Conservation (phyloP, 2,797 vertebrate genomes). For the Mionectes olivaceus region DNA sequence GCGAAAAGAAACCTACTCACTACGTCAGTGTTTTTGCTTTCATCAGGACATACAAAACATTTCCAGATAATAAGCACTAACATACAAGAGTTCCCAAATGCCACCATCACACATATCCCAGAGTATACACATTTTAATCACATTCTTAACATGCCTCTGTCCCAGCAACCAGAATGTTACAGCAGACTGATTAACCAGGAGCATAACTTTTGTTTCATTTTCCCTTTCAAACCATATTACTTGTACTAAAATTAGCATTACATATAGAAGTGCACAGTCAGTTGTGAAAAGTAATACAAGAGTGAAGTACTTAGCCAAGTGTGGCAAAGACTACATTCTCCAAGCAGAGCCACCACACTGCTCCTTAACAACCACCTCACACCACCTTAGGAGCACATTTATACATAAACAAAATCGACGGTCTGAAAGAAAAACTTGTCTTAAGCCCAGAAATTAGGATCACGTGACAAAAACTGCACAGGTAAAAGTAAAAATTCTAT, state of each 20-base stretch:
- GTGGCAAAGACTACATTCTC: not conserved
- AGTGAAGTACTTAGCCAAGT: not conserved
- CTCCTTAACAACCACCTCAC: not conserved
- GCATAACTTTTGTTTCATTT: constrained; percentile 9
- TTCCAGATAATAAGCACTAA: constrained; percentile 1
- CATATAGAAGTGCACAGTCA: not conserved
- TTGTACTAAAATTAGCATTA: not conserved
- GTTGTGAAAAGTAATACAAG: not conserved
- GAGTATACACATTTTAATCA: not conserved
- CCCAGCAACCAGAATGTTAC: not conserved
- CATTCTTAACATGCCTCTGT: not conserved
- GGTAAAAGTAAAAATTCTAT: not conserved
- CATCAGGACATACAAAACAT: not conserved
- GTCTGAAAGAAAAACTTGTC: not conserved
- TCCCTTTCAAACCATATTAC: not conserved
- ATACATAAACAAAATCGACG: not conserved
- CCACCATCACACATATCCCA: not conserved
- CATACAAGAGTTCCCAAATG: constrained; percentile 8
- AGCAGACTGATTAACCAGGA: not conserved
- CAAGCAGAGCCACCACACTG: not conserved
- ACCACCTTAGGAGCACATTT: not conserved
- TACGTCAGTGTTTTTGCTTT: constrained; percentile 25
- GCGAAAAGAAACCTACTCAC: not conserved
- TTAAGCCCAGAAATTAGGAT: not conserved
- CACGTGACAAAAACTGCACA: not conserved